Percentiles rank a stretch among this genome's conserved stretches.
phyloP scores from a whole-genome alignment of 2,113 vertebrate genomes.

The Ptilonorhynchus violaceus region DNA sequence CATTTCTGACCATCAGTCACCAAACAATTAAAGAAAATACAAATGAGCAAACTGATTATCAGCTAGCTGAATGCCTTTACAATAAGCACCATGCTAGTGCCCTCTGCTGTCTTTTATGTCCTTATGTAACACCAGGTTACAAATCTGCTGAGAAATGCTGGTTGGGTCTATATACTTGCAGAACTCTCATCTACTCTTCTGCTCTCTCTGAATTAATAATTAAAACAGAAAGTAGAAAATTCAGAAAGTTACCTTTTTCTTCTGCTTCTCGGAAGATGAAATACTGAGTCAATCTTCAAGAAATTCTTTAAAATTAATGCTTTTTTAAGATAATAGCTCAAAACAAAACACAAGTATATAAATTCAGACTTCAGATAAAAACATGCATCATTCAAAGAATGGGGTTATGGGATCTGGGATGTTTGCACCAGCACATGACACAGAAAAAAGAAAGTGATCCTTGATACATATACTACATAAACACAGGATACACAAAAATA shows the following conservation, averaged over 20 bases:
- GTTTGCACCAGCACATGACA: not conserved
- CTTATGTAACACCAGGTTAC: not conserved
- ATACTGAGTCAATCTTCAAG: not conserved
- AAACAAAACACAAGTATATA: not conserved
- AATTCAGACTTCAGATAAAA: not conserved
- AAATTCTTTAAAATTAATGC: not conserved
- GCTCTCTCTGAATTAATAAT: not conserved
- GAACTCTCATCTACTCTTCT: not conserved
- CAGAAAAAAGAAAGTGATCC: not conserved
- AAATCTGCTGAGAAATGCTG: not conserved
- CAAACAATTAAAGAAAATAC: not conserved
- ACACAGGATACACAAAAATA: not conserved
- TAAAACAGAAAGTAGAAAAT: not conserved
- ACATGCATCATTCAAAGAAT: not conserved
- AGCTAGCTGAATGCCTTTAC: not conserved
- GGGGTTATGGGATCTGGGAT: not conserved
- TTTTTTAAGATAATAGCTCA: not conserved
- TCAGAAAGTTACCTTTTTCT: not conserved
- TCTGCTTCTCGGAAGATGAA: not conserved
- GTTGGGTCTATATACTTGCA: not conserved
- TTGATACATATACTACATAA: rapidly evolving
- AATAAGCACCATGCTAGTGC: not conserved
- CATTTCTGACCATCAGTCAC: not conserved
- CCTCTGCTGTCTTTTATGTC: not conserved
- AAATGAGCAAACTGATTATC: not conserved